phyloP scores from a whole-genome alignment of 2,113 vertebrate species.

The Phocoena sinus region DNA sequence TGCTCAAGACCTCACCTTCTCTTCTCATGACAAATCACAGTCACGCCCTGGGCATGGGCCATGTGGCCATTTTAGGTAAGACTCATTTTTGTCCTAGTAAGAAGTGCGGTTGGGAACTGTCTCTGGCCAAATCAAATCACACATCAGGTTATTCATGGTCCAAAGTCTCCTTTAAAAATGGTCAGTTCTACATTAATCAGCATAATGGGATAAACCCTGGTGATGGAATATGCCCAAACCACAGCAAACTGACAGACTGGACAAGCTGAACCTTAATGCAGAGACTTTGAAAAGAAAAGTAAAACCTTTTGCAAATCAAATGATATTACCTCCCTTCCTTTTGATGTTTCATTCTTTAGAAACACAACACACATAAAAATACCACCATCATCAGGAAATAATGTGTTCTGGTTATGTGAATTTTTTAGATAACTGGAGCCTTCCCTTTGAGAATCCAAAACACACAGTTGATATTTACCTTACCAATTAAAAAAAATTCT shows the following conservation, averaged over 20 bases:
- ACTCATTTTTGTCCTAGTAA: background rate
- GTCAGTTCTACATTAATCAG: background rate
- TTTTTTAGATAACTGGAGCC: background rate
- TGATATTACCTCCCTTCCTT: background rate
- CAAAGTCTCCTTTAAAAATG: constrained; percentile 5
- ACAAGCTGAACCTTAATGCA: background rate
- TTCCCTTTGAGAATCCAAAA: constrained; percentile 21
- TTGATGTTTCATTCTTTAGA: constrained; percentile 25
- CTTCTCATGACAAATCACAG: constrained; percentile 29
- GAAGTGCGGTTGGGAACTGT: background rate
- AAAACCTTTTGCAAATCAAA: background rate
- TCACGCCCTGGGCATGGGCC: background rate
- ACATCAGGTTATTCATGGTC: background rate
- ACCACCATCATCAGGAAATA: background rate
- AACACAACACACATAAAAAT: background rate
- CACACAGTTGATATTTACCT: background rate
- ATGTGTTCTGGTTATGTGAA: background rate
- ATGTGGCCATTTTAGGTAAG: background rate
- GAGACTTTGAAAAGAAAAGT: constrained; percentile 7
- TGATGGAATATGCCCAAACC: background rate
- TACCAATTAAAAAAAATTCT: background rate
- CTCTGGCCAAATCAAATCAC: background rate
- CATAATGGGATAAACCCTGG: background rate
- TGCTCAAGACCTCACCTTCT: background rate
- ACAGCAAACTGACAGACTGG: background rate